phyloP scores from a whole-genome alignment of 2,888 invertebrate genomes.

The Cordilura impudica region DNA sequence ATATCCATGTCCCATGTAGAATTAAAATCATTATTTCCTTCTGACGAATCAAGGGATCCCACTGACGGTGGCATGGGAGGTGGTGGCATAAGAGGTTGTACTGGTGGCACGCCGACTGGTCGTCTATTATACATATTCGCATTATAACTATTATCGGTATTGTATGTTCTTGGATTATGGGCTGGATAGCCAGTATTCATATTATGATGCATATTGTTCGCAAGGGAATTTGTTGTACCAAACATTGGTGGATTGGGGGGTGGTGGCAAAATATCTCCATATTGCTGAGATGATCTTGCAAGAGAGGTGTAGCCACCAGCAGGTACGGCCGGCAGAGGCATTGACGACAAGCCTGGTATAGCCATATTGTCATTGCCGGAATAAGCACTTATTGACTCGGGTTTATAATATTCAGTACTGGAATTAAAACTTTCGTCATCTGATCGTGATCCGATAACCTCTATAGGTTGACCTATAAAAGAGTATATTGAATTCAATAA shows the following conservation, averaged over 20 bases:
- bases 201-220: constrained; percentile 50
- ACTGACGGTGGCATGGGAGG: constrained; percentile 73
- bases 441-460: constrained; percentile 81
- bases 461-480: constrained; percentile 79
- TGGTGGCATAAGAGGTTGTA: constrained; percentile 72
- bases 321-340: constrained; percentile 70
- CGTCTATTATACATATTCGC: constrained; percentile 41
- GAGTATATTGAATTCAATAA: not conserved
- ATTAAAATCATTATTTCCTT: constrained; percentile 72
- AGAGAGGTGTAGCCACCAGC: constrained; percentile 69
- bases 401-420: constrained; percentile 79
- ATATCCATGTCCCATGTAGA: constrained; percentile 79
- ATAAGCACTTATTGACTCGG: constrained; percentile 72
- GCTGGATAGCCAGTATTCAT: constrained; percentile 47
- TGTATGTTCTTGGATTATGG: constrained; percentile 61
- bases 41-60: constrained; percentile 67
- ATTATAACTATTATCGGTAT: constrained; percentile 47
- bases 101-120: constrained; percentile 43
- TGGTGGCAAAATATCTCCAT: constrained; percentile 62
- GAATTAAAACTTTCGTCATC: constrained; percentile 79
- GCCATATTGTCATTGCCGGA: constrained; percentile 62
- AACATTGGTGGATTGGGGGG: constrained; percentile 64
- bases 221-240: constrained; percentile 53
- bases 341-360: constrained; percentile 66
- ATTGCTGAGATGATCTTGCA: constrained; percentile 67